Evolutionary conservation across 2,113 vertebrate species (phyloP), one percentile per base, ranked within the genome.

Genomic region (Cnemophilus loriae): DNA sequence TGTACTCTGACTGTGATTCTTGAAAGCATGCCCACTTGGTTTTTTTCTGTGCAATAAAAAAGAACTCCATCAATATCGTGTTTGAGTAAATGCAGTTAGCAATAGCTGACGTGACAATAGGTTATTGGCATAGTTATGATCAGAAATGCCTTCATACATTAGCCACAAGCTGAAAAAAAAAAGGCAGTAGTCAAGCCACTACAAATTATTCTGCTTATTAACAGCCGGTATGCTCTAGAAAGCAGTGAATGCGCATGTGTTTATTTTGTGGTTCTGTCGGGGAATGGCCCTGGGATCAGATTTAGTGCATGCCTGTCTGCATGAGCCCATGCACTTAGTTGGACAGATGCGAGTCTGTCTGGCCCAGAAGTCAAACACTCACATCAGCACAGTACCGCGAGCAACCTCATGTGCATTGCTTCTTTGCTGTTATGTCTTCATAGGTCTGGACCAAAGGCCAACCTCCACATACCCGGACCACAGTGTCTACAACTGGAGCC

Each of bases 1-100:
- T 96, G 92, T 96, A 94, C 92, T 75, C 90, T 68, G 92, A 93
- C 87, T 96, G 95, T 92, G 96, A 92, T 95, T 96, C 95, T 96
- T 96, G 96, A 97, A 96, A 96, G 71, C 83, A 53, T 96, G 93
- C 95, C 95, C 95, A 95, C 53, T 96, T 52, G 26, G 0, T 42
- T 85, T 95, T 91, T 92, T 95, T 89, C 50, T 14, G 2, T 84
- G 82, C 79, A 86, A 68, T 95, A 94, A 96, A 96, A 94, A 80
- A 77, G 78, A 91, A 70, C 91, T 67, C 91, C 64, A 81, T 86
- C 90, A 71, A 63, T 68, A 86, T 88, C 93, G 92, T 67, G 63
- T 87, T 93, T 59, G 27, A 93, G 76, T 71, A 88, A 94, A 92
- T 49, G 68, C 55, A 88, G 76, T 81, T 92, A 85, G 82, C 82